A percentile compares a stretch with the other conserved stretches of the same genome.
phyloP scores from a whole-genome alignment of 2,888 invertebrate genomes.

The Nycteola revayana region DNA sequence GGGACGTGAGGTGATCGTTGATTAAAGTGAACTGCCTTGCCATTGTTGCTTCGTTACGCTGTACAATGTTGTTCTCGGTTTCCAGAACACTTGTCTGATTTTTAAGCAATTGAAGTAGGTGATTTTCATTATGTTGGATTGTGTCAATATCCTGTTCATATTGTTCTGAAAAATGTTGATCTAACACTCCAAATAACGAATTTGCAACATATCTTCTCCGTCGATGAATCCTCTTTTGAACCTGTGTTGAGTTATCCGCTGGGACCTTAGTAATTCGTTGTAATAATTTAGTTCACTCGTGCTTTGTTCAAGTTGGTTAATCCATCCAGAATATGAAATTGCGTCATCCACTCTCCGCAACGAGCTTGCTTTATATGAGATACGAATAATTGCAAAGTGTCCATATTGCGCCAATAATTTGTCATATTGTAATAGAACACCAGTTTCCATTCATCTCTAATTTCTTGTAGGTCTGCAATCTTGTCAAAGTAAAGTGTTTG shows the following conservation, averaged over 20 bases:
- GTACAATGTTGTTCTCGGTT: constrained; percentile 2
- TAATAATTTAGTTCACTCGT: constrained; percentile 1
- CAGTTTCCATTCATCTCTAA: too few relatives aligned
- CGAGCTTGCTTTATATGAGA: constrained; percentile 1
- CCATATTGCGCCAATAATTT: too few relatives aligned
- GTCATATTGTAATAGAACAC: too few relatives aligned
- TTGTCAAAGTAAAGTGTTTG: too few relatives aligned
- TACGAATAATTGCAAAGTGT: too few relatives aligned
- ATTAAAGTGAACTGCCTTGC: background rate
- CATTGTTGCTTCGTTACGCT: constrained; percentile 1
- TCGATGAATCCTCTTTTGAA: constrained; percentile 2
- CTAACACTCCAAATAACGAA: constrained; percentile 4
- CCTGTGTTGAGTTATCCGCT: constrained; percentile 1
- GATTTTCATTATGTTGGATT: constrained; percentile 1
- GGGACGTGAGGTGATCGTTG: background rate
- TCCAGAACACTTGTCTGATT: constrained; percentile 4
- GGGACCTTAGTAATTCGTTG: too few relatives aligned
- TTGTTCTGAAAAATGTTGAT: constrained; percentile 2
- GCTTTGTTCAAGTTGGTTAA: constrained; percentile 1
- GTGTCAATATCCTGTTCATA: constrained; percentile 1
- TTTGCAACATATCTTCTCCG: background rate
- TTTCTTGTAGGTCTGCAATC: too few relatives aligned
- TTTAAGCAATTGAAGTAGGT: background rate
- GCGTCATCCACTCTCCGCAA: constrained; percentile 1
- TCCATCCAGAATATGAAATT: too few relatives aligned